Evolutionary conservation across 1,140 invertebrate genomes (phyloP).

Genomic region (Vollenhovia emeryi): DNA sequence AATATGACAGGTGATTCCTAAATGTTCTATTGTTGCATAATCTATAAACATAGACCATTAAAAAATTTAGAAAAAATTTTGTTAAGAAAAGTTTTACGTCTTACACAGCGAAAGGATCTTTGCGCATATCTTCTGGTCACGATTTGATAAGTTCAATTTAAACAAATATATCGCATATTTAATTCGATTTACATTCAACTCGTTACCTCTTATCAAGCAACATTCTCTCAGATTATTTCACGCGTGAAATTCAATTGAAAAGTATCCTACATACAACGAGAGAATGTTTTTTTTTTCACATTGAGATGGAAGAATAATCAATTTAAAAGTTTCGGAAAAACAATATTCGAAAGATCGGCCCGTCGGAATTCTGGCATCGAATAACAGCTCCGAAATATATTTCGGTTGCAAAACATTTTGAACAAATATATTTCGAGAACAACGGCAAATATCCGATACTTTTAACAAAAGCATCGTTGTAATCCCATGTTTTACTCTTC

Average conservation of each 20-base stretch:
- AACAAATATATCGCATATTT: background rate
- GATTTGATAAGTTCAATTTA: background rate
- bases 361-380: background rate
- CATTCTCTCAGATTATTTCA: slow-evolving; percentile 6
- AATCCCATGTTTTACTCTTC: background rate
- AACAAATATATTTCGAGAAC: background rate
- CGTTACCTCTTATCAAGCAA: background rate
- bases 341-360: background rate
- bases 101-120: background rate
- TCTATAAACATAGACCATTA: background rate
- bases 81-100: background rate
- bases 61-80: background rate
- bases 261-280: background rate
- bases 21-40: background rate
- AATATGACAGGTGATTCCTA: background rate
- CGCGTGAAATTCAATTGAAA: background rate
- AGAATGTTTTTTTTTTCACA: slow-evolving; percentile 17
- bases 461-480: slow-evolving; percentile 8
- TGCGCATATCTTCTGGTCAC: background rate
- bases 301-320: slow-evolving; percentile 34
- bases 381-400: background rate
- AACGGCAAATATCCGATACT: background rate
- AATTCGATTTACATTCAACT: background rate
- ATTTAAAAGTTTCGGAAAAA: background rate
- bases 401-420: background rate